These are phyloP conservation scores for Copsychus sechellarum DNA, from an alignment of 2,113 vertebrate species.

Conservation along the genomic window DNA sequence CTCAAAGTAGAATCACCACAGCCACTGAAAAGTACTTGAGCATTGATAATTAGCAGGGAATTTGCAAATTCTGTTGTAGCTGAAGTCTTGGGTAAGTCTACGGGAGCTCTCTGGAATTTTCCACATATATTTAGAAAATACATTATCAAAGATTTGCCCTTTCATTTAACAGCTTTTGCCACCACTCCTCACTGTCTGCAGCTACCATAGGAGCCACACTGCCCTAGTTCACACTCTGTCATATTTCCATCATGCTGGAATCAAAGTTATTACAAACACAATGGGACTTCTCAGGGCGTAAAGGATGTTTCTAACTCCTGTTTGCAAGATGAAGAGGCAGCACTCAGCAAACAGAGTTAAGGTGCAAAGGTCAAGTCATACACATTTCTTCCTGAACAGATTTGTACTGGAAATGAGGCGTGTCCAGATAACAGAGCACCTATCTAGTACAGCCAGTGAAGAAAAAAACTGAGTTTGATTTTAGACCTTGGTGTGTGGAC, in stretches of 20 bases:
- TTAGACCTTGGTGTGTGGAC: neutral
- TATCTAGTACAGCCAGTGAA: neutral
- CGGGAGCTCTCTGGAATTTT: neutral
- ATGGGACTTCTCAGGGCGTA: neutral
- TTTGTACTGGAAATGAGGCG: neutral
- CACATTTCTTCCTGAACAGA: neutral
- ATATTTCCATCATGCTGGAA: neutral
- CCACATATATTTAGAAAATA: fast-evolving
- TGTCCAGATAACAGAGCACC: neutral
- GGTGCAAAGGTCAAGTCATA: neutral
- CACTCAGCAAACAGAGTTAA: neutral
- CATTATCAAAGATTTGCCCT: neutral
- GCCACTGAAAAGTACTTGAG: neutral
- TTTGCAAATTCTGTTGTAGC: neutral
- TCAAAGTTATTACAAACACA: neutral
- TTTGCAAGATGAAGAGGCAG: neutral
- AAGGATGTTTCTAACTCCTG: neutral
- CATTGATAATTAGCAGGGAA: neutral
- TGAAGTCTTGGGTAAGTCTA: neutral
- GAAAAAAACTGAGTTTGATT: neutral
- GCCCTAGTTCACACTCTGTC: neutral
- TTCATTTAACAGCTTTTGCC: neutral
- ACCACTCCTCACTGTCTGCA: neutral
- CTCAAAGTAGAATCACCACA: neutral
- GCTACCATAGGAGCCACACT: neutral